A percentile compares a stretch with the other conserved stretches of the same genome.
These are phyloP conservation scores for Corythaixoides concolor DNA, from an alignment of 2,113 vertebrate species.

Conservation along the genomic window DNA sequence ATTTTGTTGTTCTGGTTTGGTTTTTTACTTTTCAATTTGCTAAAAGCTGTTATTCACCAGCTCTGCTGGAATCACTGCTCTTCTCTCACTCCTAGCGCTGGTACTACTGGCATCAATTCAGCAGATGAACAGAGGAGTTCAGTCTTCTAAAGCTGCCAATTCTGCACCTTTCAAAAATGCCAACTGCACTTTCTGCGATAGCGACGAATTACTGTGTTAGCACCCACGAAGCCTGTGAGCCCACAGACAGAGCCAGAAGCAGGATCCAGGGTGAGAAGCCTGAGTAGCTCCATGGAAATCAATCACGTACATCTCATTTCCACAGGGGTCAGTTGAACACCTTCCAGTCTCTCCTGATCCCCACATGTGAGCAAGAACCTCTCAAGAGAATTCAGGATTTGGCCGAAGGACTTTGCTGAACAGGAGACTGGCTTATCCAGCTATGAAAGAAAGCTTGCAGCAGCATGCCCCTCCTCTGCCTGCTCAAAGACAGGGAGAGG, in stretches of 20 bases:
- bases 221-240: neutral
- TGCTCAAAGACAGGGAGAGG: neutral
- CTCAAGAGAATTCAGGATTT: neutral
- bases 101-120: conserved; percentile 1
- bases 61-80: neutral
- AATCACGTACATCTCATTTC: neutral
- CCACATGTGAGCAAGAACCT: neutral
- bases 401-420: neutral
- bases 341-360: neutral
- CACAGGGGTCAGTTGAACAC: neutral
- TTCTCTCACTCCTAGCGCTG: neutral
- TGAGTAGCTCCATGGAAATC: neutral
- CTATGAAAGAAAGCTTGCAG: neutral
- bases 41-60: conserved; percentile 7
- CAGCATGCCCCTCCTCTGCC: neutral
- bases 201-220: neutral
- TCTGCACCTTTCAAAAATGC: conserved; percentile 26
- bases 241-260: neutral
- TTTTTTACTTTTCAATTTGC: neutral
- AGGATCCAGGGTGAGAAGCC: neutral
- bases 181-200: conserved; percentile 4
- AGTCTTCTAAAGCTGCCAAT: conserved; percentile 25
- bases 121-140: conserved; percentile 24
- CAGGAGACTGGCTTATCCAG: neutral
- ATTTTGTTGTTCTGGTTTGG: neutral